Conservation (phyloP, 1,140 invertebrate genomes). For the Grapholita molesta region DNA sequence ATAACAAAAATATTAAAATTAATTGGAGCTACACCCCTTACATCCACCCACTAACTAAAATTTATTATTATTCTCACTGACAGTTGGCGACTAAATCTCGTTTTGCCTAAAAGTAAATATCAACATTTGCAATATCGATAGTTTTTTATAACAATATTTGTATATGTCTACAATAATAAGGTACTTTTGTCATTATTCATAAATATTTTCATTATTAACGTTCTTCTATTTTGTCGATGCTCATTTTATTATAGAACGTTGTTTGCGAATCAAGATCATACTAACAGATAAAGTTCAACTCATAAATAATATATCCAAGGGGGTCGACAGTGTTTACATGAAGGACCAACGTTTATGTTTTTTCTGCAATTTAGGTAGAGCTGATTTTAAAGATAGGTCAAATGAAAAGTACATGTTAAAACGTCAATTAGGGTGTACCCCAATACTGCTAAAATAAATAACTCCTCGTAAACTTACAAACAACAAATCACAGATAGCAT, state of each 20-base stretch:
- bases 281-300: neutral
- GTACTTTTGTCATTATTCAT: conserved; percentile 15
- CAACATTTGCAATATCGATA: conserved; percentile 45
- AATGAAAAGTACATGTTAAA: neutral
- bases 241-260: neutral
- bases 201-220: neutral
- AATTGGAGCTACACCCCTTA: neutral
- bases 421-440: neutral
- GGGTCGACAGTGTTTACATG: neutral
- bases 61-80: conserved; percentile 17
- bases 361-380: neutral
- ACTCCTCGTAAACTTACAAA: conserved; percentile 51
- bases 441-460: conserved; percentile 50
- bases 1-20: conserved; percentile 38
- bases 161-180: conserved; percentile 26
- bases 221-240: conserved; percentile 6
- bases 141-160: conserved; percentile 31
- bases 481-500: conserved; percentile 73
- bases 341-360: no score
- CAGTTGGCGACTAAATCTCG: conserved; percentile 11
- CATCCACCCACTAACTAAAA: conserved; percentile 1
- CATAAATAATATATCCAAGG: neutral
- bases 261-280: neutral
- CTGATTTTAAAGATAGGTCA: neutral
- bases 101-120: conserved; percentile 16